Base-by-base conservation (phyloP, 2,113 vertebrate species). In the Saiga tatarica region DNA sequence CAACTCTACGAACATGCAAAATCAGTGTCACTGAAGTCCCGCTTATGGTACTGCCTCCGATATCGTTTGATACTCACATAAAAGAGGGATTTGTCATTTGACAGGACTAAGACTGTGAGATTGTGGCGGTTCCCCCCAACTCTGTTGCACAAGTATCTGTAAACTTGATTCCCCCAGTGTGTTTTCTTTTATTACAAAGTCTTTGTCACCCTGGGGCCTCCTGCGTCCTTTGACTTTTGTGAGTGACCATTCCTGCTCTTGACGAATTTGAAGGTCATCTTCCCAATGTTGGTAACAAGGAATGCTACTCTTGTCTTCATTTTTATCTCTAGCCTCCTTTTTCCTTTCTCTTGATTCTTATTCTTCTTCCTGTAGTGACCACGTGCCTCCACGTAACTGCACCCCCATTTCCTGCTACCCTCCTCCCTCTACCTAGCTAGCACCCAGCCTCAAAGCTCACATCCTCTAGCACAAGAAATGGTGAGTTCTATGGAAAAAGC, bases 61-160 rank as follows among this genome's bases (percentile, higher is more conserved):
- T 39, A 45, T 62, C 26, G 36, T 97, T 94, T 71, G 97, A 96
- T 94, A 78, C 85, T 89, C 85, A 87, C 67, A 52, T 96, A 30
- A 97, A 98, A 96, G 92, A 92, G 83, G 95, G 64, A 33, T 67
- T 93, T 96, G 85, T 89, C 92, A 93, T 92, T 88, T 92, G 98
- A 90, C 78, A 71, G 47, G 92, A 36, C 30, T 30, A 39, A 87
- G 53, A 42, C 79, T 19, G n/a, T 42, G 85, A 81, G 78, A 50
- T 53, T 14, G 64, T 42, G 36, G 60, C 78, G 67, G 39, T 25
- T 91, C 64, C 17, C 33, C 55, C 62, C 23, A n/a, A 92, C 17
- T n/a, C 57, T 67, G 57, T 55, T 45, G 60, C 50, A 47, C 28
- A 59, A 67, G 52, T 52, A 42, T 95, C 81, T 82, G 59, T 50